These are phyloP conservation scores for Salvelinus alpinus DNA, from an alignment of 2,113 vertebrate genomes.

Conservation along the genomic window DNA sequence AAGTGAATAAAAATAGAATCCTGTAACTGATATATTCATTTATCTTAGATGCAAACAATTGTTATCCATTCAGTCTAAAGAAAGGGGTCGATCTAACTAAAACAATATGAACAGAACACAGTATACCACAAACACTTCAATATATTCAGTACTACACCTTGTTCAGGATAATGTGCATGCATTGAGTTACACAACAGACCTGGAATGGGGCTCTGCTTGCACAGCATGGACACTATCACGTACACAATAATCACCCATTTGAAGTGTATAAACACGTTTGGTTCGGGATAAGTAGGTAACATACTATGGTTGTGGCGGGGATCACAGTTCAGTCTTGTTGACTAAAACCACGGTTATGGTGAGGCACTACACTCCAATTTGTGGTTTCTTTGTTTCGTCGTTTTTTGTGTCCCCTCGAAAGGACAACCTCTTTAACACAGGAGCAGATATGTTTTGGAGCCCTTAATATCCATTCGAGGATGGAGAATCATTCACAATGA, in stretches of 20 bases:
- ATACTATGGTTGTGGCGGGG: not conserved
- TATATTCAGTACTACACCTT: conserved; percentile 75
- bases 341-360: not conserved
- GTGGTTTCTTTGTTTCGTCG: not conserved
- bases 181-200: conserved; percentile 73
- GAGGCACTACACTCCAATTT: not conserved
- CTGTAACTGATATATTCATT: conserved; percentile 60
- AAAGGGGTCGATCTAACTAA: conserved; percentile 41
- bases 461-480: conserved; percentile 73
- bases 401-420: conserved; percentile 16
- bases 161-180: conserved; percentile 78
- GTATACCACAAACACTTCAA: conserved; percentile 74
- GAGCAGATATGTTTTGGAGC: conserved; percentile 71
- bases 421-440: conserved; percentile 48
- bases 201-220: conserved; percentile 69
- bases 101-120: conserved; percentile 65
- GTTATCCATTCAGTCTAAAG: conserved; percentile 40
- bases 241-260: not conserved
- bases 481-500: conserved; percentile 65
- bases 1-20: conserved; percentile 67
- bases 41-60: conserved; percentile 56
- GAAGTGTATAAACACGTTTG: not conserved
- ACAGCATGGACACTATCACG: conserved; percentile 38
- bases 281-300: not conserved
- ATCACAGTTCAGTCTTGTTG: not conserved